Evolutionary conservation across 2,113 vertebrate genomes (phyloP).

Genomic region (Saimiri boliviensis): DNA sequence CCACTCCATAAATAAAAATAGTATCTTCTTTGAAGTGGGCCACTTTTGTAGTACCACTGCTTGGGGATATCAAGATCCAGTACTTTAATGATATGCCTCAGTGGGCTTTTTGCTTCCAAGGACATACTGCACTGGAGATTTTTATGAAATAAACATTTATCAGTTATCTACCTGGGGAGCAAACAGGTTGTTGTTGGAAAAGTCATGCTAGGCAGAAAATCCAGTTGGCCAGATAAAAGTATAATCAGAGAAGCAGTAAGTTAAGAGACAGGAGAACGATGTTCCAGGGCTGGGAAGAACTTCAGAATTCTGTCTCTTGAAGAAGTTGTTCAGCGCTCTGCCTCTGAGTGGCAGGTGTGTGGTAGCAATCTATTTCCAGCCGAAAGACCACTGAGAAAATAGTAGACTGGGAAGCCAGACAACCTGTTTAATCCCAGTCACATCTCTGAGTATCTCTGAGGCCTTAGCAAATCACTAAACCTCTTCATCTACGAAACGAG

Average conservation of each 20-base stretch:
- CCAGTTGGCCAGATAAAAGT: neutral
- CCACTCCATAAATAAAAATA: neutral
- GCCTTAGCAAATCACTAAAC: neutral
- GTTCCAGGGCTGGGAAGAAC: neutral
- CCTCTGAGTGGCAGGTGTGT: neutral
- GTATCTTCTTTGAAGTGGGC: neutral
- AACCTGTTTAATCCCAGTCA: neutral
- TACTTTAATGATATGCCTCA: neutral
- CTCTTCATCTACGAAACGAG: neutral
- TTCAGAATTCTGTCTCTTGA: neutral
- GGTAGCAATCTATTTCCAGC: neutral
- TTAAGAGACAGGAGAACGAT: neutral
- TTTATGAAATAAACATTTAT: neutral
- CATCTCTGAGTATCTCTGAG: neutral
- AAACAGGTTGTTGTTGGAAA: neutral
- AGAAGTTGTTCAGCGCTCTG: no score
- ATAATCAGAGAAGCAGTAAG: neutral
- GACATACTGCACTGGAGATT: neutral
- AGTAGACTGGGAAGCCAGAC: neutral
- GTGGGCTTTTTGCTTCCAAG: neutral
- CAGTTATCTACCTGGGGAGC: neutral
- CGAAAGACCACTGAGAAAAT: neutral
- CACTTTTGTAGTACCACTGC: neutral
- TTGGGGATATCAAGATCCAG: neutral
- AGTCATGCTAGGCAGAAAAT: neutral